Conservation (phyloP, 2,888 invertebrate genomes). For the Sinelater perroti region DNA sequence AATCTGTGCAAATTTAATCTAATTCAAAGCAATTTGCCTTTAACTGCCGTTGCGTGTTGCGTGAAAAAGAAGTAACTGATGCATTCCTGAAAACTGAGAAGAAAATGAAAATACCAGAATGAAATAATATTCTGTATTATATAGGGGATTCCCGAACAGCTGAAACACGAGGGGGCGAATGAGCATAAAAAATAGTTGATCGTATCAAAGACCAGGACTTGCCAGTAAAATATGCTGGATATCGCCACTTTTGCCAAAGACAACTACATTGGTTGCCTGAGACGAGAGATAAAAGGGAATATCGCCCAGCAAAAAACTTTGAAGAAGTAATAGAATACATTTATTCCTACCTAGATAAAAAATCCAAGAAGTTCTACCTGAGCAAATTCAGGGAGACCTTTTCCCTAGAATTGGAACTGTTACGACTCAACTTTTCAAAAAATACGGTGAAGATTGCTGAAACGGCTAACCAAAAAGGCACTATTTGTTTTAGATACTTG, state of each 20-base stretch:
- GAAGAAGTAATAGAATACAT: too few species aligned
- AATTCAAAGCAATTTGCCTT: too few species aligned
- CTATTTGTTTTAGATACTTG: too few species aligned
- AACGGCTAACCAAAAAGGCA: too few species aligned
- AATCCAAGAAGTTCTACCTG: conserved; percentile 34
- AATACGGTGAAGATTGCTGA: too few species aligned
- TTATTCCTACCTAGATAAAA: too few species aligned
- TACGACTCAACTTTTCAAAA: too few species aligned
- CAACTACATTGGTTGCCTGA: not conserved
- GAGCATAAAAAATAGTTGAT: conserved; percentile 22
- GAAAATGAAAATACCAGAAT: conserved; percentile 1
- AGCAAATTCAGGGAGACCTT: conserved; percentile 11
- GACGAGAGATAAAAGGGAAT: conserved; percentile 23
- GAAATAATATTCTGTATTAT: not conserved
- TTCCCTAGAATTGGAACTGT: conserved; percentile 14
- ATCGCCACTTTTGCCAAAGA: conserved; percentile 24
- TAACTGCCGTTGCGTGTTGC: too few species aligned
- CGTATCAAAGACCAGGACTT: conserved; percentile 29
- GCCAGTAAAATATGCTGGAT: conserved; percentile 27
- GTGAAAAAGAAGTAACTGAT: conserved; percentile 22
- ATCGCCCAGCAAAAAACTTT: conserved; percentile 32
- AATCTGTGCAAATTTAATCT: too few species aligned
- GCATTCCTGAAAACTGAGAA: conserved; percentile 22
- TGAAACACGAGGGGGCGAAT: conserved; percentile 15
- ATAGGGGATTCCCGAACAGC: not conserved